Conservation (phyloP, 2,113 vertebrate species). For the Cranoglanis bouderius region DNA sequence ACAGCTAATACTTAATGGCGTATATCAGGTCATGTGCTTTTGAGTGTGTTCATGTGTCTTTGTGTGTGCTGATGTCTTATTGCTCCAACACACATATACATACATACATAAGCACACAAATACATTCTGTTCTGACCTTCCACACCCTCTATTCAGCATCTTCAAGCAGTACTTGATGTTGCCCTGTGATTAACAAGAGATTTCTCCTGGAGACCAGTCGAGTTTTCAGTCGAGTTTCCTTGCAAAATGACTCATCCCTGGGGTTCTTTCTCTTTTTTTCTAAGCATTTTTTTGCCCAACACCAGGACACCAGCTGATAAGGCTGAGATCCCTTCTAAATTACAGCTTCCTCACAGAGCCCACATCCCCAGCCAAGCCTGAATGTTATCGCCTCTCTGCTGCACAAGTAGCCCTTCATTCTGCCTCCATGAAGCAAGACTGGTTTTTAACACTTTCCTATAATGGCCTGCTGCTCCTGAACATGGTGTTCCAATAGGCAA, state of each 20-base stretch:
- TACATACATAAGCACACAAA: not conserved
- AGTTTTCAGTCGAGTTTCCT: conserved; percentile 45
- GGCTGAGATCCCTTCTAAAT: conserved; percentile 70
- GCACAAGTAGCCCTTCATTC: conserved; percentile 48
- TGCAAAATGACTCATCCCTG: conserved; percentile 53
- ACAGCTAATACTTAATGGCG: not conserved
- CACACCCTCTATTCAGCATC: conserved; percentile 11
- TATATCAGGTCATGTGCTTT: not conserved
- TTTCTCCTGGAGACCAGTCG: conserved; percentile 32
- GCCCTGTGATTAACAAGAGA: conserved; percentile 56
- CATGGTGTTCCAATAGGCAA: not conserved
- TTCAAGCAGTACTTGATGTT: conserved; percentile 44
- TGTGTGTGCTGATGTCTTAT: not conserved
- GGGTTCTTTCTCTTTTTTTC: conserved; percentile 7
- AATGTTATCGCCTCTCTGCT: conserved; percentile 50
- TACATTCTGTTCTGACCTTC: conserved; percentile 47
- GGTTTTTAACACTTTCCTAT: conserved; percentile 48
- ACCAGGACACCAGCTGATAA: conserved; percentile 66
- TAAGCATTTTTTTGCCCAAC: conserved; percentile 25
- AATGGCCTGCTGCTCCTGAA: not conserved
- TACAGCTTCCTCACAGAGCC: conserved; percentile 67
- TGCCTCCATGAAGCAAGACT: conserved; percentile 31
- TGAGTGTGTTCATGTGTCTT: not conserved
- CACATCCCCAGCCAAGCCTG: conserved; percentile 51
- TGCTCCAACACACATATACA: not conserved